Conservation (phyloP, 2,113 vertebrate genomes). For the Boulengeromyrus knoepffleri region DNA sequence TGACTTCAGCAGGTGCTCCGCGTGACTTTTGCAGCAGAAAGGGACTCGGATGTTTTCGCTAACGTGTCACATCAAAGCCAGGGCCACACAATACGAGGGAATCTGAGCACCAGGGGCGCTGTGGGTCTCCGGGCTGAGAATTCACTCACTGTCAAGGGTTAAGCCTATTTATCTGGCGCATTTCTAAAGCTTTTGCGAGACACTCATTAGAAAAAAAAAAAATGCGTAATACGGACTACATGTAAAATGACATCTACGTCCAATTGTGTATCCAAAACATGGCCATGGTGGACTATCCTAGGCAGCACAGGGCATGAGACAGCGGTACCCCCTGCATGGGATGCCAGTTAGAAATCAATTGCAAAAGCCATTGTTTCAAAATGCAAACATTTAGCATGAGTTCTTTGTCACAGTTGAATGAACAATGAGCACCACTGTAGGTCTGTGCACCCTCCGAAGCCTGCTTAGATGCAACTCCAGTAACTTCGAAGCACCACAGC, state of each 20-base stretch:
- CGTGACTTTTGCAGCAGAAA: constrained; percentile 31
- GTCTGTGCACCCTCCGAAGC: constrained; percentile 22
- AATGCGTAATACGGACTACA: background rate
- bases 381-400: constrained; percentile 42
- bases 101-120: constrained; percentile 34
- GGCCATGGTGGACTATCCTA: background rate
- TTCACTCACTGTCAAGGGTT: background rate
- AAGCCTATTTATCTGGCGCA: constrained; percentile 29
- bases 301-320: background rate
- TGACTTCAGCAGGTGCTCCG: constrained; percentile 15
- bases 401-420: constrained; percentile 28
- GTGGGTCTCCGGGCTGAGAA: constrained; percentile 19
- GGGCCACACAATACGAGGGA: constrained; percentile 34
- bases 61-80: constrained; percentile 37
- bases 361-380: constrained; percentile 37
- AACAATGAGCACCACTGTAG: constrained; percentile 20
- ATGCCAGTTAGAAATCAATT: constrained; percentile 17
- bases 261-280: background rate
- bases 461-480: constrained; percentile 19
- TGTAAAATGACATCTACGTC: background rate
- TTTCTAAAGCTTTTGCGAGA: background rate
- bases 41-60: constrained; percentile 31
- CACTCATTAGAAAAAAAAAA: background rate
- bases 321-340: background rate
- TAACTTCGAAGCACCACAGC: constrained; percentile 12